Base-by-base conservation (phyloP, 2,888 invertebrate genomes). In the Mystacides longicornis region DNA sequence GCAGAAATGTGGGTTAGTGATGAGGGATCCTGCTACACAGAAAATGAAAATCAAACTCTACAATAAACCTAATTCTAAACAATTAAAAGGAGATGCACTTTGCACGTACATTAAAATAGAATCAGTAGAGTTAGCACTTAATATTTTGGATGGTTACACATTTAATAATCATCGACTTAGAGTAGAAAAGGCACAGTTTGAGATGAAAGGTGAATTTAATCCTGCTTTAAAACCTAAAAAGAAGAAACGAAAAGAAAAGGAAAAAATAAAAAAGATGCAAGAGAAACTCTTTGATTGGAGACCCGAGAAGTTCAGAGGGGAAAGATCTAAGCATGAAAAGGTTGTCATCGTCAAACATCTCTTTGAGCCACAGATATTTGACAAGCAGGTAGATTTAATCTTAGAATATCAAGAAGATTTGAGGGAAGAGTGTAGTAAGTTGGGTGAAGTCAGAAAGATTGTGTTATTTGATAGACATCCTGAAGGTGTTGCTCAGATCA, bases 81-180 rank as follows among this genome's bases (percentile, higher is more conserved):
- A 83, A 59, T 78, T 89, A 27, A 99, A 99, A 76, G 99, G 99
- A 9, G 98, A 99, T 77, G 99, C 91, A 11, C 76, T 93, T 46
- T 98, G 98, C 71, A 93, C 94, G 62, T 98, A 95, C 67, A 93
- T 98, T 51, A 94, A 91, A 81, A 89, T 92, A 68, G 98, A 99
- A 72, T 97, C 97, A 3, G 95, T 99, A 1, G 86, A 93, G 27
- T 73, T 99, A 65, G 97, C 98, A 1, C 70, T 98, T 53, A 87
- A 91, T 59, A 80, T 99, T 60, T 73, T 99, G 48, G 98, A 99
- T 73, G 97, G 94, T 1, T 86, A 82, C 63, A 81, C 87, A 58
- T 72, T 87, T 4, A 83, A 89, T 66, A 93, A 89, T 0, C 82
- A 88, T 52, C 89, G 83, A 65, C 77, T 99, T 3, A 83, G 82